phyloP scores from a whole-genome alignment of 2,888 invertebrate species.

The Doris montereyensis region DNA sequence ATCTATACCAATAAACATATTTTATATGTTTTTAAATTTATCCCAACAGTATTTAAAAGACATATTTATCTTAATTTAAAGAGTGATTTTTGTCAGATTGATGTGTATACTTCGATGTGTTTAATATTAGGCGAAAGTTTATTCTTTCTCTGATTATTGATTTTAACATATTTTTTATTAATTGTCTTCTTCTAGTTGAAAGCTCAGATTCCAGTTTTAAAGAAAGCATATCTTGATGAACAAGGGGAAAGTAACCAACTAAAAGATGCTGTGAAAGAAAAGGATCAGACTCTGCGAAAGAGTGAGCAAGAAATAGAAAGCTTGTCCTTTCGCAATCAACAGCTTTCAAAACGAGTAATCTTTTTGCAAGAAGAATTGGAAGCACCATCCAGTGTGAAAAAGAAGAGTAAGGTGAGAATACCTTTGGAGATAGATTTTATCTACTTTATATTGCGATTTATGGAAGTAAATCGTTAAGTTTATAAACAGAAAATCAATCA shows the following conservation, averaged over 20 bases:
- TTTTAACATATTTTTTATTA: neutral
- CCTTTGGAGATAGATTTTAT: too few species aligned
- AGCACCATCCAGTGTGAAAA: conserved; percentile 62
- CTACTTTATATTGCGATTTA: too few species aligned
- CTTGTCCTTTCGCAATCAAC: conserved; percentile 91
- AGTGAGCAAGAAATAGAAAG: conserved; percentile 95
- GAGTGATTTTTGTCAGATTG: too few species aligned
- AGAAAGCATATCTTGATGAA: conserved; percentile 93
- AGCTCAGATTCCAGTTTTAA: conserved; percentile 91
- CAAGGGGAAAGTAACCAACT: conserved; percentile 85
- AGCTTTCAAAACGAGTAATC: conserved; percentile 91
- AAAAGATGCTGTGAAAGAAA: conserved; percentile 81
- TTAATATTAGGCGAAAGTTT: too few species aligned
- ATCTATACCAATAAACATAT: too few species aligned
- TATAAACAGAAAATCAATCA: too few species aligned
- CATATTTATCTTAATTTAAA: too few species aligned
- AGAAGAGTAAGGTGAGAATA: conserved; percentile 56
- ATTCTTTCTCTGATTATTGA: too few species aligned
- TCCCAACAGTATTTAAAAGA: too few species aligned
- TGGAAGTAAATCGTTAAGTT: too few species aligned
- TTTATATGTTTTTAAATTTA: too few species aligned
- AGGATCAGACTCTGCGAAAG: conserved; percentile 87
- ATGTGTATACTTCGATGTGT: too few species aligned
- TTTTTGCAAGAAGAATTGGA: conserved; percentile 89
- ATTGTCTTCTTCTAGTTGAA: conserved; percentile 79